Evolutionary conservation across 2,888 invertebrate species (phyloP).

Genomic region (Scaptodrosophila latifasciaeformis): DNA sequence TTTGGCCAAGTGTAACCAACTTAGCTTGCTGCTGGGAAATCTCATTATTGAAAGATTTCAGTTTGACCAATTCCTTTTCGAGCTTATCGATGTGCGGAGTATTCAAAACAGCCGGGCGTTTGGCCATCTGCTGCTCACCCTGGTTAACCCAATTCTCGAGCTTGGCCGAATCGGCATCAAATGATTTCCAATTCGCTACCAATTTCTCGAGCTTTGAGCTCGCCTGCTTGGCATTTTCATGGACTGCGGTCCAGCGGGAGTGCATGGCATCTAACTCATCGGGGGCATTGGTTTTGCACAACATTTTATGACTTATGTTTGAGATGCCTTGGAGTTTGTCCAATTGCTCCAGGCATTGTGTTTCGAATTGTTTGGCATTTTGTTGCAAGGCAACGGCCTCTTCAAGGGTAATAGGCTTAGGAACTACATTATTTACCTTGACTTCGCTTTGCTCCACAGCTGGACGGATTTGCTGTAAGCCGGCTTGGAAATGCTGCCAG

Average conservation of each 20-base stretch:
- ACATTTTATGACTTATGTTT: conserved; percentile 84
- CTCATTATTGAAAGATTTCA: conserved; percentile 89
- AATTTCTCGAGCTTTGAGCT: conserved; percentile 86
- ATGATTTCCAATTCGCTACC: conserved; percentile 86
- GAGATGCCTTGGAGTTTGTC: conserved; percentile 85
- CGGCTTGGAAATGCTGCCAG: conserved; percentile 90
- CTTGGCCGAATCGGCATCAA: conserved; percentile 85
- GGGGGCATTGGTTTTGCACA: conserved; percentile 84
- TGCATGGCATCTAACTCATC: conserved; percentile 90
- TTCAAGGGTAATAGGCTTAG: conserved; percentile 85
- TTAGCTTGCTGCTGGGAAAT: conserved; percentile 90
- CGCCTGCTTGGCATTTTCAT: conserved; percentile 86
- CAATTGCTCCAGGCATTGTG: conserved; percentile 86
- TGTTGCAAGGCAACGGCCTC: conserved; percentile 88
- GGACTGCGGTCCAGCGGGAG: conserved; percentile 89
- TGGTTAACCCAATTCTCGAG: conserved; percentile 86
- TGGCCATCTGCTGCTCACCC: conserved; percentile 79
- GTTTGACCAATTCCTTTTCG: conserved; percentile 83
- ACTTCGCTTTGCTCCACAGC: conserved; percentile 92
- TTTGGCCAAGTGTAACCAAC: conserved; percentile 85
- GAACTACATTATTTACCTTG: conserved; percentile 78
- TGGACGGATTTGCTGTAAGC: conserved; percentile 86
- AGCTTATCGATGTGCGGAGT: conserved; percentile 85
- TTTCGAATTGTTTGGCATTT: conserved; percentile 83
- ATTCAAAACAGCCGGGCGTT: conserved; percentile 79